Evolutionary conservation across 2,888 invertebrate genomes (phyloP).

Genomic region (Hirtodrosophila alboralis): DNA sequence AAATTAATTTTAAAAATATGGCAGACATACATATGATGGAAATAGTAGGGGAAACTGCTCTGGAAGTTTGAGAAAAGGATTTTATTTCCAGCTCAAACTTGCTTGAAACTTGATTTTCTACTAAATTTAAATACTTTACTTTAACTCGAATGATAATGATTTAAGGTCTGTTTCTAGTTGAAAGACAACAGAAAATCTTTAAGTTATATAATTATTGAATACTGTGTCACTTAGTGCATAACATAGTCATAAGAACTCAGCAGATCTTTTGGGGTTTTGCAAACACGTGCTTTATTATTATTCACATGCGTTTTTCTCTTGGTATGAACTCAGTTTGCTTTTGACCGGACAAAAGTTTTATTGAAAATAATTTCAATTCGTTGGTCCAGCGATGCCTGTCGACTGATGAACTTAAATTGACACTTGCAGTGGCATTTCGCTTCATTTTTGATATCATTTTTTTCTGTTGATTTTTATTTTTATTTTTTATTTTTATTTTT

Average conservation of each 20-base stretch:
- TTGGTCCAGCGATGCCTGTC: constrained; percentile 20
- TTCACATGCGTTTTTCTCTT: constrained; percentile 39
- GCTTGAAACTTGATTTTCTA: no score
- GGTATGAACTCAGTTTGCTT: constrained; percentile 17
- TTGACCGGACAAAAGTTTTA: constrained; percentile 41
- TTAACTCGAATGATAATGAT: no score
- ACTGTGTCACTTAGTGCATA: background rate
- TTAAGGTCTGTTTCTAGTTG: no score
- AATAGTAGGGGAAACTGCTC: no score
- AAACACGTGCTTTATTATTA: constrained; percentile 45
- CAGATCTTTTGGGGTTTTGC: background rate
- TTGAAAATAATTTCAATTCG: constrained; percentile 62
- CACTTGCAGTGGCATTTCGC: constrained; percentile 56
- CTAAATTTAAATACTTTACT: no score
- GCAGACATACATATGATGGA: no score
- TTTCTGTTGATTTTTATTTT: constrained; percentile 21
- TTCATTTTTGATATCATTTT: constrained; percentile 44
- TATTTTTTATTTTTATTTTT: constrained; percentile 24
- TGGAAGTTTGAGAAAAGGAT: no score
- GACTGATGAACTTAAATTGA: constrained; percentile 77
- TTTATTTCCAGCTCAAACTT: no score
- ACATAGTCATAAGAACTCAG: constrained; percentile 4
- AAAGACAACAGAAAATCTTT: no score
- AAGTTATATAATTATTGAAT: no score
- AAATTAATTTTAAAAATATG: no score